Conservation (phyloP, 2,888 invertebrate genomes). For the Meiosimyza decipiens region DNA sequence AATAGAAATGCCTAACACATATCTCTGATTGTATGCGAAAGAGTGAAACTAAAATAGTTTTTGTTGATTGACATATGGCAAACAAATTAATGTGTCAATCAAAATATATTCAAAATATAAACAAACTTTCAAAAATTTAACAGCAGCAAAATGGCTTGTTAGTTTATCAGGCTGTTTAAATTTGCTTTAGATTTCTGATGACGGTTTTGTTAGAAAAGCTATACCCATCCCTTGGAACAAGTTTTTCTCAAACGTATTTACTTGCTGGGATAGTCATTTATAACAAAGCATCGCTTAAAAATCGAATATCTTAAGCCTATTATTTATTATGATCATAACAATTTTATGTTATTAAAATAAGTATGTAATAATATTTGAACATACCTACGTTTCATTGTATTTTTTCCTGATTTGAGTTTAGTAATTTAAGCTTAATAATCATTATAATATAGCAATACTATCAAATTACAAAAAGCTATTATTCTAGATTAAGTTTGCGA, state of each 20-base stretch:
- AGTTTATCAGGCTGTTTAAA: too few relatives aligned
- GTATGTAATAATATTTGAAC: slow-evolving; percentile 18
- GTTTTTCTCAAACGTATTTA: not conserved
- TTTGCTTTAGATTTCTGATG: too few relatives aligned
- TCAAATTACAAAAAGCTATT: slow-evolving; percentile 35
- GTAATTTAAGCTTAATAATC: not conserved
- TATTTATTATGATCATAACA: slow-evolving; percentile 30
- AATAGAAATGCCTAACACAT: too few relatives aligned
- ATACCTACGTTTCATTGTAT: not conserved
- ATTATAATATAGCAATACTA: slow-evolving; percentile 20
- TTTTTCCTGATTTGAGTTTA: not conserved
- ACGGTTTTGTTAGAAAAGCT: too few relatives aligned
- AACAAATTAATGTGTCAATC: too few relatives aligned
- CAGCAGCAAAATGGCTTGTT: too few relatives aligned
- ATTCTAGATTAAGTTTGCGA: slow-evolving; percentile 22
- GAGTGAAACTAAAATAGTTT: too few relatives aligned
- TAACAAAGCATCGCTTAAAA: slow-evolving; percentile 12
- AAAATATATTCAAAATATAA: too few relatives aligned
- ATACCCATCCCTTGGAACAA: too few relatives aligned
- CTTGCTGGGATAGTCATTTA: not conserved
- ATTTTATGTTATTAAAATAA: slow-evolving; percentile 35
- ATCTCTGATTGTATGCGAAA: too few relatives aligned
- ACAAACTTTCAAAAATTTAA: too few relatives aligned
- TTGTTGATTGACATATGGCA: too few relatives aligned
- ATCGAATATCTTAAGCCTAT: slow-evolving; percentile 31